Conservation (phyloP, 2,113 vertebrate species). For the Dinomys branickii region DNA sequence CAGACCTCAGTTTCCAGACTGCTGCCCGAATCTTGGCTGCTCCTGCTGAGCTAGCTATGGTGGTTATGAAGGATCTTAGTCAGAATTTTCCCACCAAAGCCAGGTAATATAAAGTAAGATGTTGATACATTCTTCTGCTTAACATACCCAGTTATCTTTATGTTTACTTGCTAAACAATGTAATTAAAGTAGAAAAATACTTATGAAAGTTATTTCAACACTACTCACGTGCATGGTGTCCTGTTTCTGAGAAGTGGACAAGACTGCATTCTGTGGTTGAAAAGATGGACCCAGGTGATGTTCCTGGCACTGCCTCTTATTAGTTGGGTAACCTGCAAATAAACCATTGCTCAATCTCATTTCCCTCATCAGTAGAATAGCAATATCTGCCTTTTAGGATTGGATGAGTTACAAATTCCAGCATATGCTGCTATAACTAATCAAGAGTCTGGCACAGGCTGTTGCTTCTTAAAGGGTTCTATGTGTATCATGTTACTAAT, state of each 20-base stretch:
- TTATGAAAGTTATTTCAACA: not conserved
- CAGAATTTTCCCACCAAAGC: constrained; percentile 99
- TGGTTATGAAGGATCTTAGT: constrained; percentile 97
- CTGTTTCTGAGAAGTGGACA: not conserved
- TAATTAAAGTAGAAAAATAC: constrained; percentile 26
- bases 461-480: not conserved
- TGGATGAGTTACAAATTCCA: not conserved
- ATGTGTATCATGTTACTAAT: not conserved
- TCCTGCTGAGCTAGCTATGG: constrained; percentile 91
- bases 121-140: not conserved
- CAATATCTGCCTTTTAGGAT: not conserved
- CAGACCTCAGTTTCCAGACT: constrained; percentile 98
- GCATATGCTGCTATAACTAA: not conserved
- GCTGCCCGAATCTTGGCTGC: constrained; percentile 95
- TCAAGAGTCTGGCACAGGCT: not conserved
- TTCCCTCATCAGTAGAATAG: not conserved
- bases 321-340: not conserved
- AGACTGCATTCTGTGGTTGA: not conserved
- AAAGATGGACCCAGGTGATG: not conserved
- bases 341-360: not conserved
- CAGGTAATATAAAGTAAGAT: constrained; percentile 88
- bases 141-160: not conserved
- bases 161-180: not conserved
- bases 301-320: not conserved
- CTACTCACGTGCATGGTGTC: not conserved